Evolutionary conservation across 2,888 invertebrate species (phyloP), one percentile per base, ranked within the genome.

Genomic region (Tenthredo livida): DNA sequence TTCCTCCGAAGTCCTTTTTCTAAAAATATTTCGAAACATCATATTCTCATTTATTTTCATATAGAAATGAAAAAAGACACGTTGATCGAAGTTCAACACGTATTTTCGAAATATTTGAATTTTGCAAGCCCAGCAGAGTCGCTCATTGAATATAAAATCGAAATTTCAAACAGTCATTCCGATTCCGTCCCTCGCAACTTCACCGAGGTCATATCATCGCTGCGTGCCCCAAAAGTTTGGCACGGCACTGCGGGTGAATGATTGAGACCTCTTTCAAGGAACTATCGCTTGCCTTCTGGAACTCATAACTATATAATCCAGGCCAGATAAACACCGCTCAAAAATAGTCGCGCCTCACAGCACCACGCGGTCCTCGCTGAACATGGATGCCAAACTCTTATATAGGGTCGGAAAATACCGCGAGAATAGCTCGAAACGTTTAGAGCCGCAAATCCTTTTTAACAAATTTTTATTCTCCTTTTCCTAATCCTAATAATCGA

Each of bases 301-400:
- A 92, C 89, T 90, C 92, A 91, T 92, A 92, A 92, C 90, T 90
- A 91, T 91, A 91, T 90, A 89, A 92, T 92, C 89, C 90, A 89
- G 91, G 91, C 89, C 91, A 90, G 92, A 92, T 92, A 91, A 91
- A 91, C 91, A 86, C 67, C 86, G 87, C 87, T 87, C 89, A 86
- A 88, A 90, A 90, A 90, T 90, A 90, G 90, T 89, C 87, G 43
- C 33, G 78, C 67, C 65, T 80, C 75, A n/a, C 37, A 65, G 21
- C 17, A 58, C 78, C 78, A 58, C 54, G 40, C 80, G 80, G 80
- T 61, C 61, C 80, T 54, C 61, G 61, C 58, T 25, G 80, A 80
- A 80, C 80, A 40, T 21, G 40, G 61, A 61, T 80, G 80, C 80
- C 80, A 61, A 80, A 80, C 80, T 77, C 43, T 73, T 73, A n/a